phyloP scores from a whole-genome alignment of 2,113 vertebrate species.

The Progne subis region DNA sequence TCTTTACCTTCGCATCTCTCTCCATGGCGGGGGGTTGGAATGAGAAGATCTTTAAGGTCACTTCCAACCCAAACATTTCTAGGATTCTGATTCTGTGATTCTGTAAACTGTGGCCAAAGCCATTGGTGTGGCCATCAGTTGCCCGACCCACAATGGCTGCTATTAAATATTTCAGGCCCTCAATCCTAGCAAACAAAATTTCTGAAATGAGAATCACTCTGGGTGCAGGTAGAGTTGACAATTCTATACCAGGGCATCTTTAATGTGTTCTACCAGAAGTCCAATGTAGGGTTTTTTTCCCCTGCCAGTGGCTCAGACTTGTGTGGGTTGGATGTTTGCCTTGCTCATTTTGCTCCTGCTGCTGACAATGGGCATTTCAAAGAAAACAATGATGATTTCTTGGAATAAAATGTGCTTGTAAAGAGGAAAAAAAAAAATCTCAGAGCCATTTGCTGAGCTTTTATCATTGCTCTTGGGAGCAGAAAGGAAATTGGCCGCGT shows the following conservation, averaged over 20 bases:
- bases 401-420: constrained; percentile 37
- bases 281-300: fast-evolving
- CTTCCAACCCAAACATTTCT: neutral
- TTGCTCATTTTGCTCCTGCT: constrained; percentile 19
- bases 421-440: constrained; percentile 11
- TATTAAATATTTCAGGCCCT: neutral
- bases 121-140: neutral
- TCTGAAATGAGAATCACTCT: neutral
- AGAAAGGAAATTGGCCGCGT: constrained; percentile 27
- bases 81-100: neutral
- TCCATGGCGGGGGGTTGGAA: neutral
- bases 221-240: neutral
- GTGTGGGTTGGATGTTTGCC: neutral
- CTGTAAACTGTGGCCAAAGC: neutral
- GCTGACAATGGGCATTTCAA: constrained; percentile 40
- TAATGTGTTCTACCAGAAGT: neutral
- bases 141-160: neutral
- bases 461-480: constrained; percentile 43
- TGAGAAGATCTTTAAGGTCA: too few relatives aligned
- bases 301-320: neutral
- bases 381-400: constrained; percentile 42
- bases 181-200: neutral
- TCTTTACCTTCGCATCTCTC: neutral
- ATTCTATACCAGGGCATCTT: neutral
- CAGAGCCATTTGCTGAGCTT: constrained; percentile 47